phyloP scores from a whole-genome alignment of 2,888 invertebrate species.

The Trichopoda pennipes region DNA sequence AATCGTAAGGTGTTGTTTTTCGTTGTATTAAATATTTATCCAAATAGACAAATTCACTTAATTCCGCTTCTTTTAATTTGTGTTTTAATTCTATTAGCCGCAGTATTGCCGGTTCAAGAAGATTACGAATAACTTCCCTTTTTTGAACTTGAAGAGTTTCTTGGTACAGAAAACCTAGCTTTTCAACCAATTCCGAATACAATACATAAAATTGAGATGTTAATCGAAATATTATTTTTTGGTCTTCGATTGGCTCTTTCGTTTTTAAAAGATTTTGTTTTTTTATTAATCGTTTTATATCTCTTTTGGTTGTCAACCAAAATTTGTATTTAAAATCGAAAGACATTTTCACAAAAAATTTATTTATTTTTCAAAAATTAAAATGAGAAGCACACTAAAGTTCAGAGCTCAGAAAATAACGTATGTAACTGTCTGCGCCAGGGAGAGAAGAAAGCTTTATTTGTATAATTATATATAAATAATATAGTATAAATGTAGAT shows the following conservation, averaged over 20 bases:
- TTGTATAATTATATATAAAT: too few species aligned
- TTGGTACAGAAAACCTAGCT: slow-evolving; percentile 76
- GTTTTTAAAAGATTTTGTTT: slow-evolving; percentile 78
- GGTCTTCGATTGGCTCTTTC: slow-evolving; percentile 73
- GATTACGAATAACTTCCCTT: slow-evolving; percentile 72
- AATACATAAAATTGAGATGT: slow-evolving; percentile 77
- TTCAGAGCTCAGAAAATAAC: too few species aligned
- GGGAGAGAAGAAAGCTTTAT: too few species aligned
- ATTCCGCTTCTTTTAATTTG: slow-evolving; percentile 82
- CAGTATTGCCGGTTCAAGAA: slow-evolving; percentile 75
- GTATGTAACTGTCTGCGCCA: too few species aligned
- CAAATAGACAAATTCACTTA: slow-evolving; percentile 85
- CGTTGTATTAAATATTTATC: slow-evolving; percentile 85
- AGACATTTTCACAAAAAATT: slow-evolving; percentile 77
- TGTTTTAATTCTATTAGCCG: slow-evolving; percentile 83
- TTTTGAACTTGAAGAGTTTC: slow-evolving; percentile 80
- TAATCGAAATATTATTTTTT: slow-evolving; percentile 74
- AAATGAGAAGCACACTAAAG: too few species aligned
- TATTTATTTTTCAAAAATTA: neutral
- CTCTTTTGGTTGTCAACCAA: slow-evolving; percentile 81
- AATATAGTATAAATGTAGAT: too few species aligned
- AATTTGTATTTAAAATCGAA: slow-evolving; percentile 82
- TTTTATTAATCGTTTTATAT: slow-evolving; percentile 79
- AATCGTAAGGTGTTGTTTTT: slow-evolving; percentile 84
- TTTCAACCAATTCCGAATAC: slow-evolving; percentile 78